phyloP scores from a whole-genome alignment of 2,888 invertebrate species.

The Leptinotarsa juncta region DNA sequence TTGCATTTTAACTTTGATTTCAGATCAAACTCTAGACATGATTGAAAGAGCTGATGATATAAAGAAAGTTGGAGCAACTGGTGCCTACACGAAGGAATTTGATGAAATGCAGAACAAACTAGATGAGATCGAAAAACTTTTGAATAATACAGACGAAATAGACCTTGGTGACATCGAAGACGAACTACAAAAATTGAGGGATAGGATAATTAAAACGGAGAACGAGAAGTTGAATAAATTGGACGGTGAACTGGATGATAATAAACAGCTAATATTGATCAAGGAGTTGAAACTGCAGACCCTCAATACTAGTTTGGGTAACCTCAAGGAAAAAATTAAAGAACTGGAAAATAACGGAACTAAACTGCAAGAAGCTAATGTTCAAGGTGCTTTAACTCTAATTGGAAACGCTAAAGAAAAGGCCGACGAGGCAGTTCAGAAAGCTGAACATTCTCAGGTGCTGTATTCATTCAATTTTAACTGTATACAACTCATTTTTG shows the following conservation, averaged over 20 bases:
- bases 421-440: conserved; percentile 71
- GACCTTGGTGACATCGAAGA: conserved; percentile 75
- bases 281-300: conserved; percentile 78
- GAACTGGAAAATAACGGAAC: conserved; percentile 85
- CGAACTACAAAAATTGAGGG: conserved; percentile 71
- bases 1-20: conserved; percentile 41
- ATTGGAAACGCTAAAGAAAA: conserved; percentile 83
- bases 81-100: conserved; percentile 96
- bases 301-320: conserved; percentile 73
- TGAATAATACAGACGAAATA: conserved; percentile 85
- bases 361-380: conserved; percentile 87
- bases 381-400: conserved; percentile 93
- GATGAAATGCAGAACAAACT: conserved; percentile 90
- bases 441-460: conserved; percentile 59
- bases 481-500: conserved; percentile 11
- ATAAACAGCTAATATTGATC: conserved; percentile 79
- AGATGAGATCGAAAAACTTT: conserved; percentile 79
- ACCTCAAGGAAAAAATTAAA: conserved; percentile 77
- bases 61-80: conserved; percentile 94
- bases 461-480: conserved; percentile 22
- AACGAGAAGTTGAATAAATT: conserved; percentile 74
- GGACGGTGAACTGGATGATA: conserved; percentile 73
- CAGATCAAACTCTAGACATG: conserved; percentile 80
- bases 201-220: conserved; percentile 70
- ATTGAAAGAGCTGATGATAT: conserved; percentile 92